phyloP scores from a whole-genome alignment of 2,113 vertebrate genomes.

The Cygnus buccinator region DNA sequence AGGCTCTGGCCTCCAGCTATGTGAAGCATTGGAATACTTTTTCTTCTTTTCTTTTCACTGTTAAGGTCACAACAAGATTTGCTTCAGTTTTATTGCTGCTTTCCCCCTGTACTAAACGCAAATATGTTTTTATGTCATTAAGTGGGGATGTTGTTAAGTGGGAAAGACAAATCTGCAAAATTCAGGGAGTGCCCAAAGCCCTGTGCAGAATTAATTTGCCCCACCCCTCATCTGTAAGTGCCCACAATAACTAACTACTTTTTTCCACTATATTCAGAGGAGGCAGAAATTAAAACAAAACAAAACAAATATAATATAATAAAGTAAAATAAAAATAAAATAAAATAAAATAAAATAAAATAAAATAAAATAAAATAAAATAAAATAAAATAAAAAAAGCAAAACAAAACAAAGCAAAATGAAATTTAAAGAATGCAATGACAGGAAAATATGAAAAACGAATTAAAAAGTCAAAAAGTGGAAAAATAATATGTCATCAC shows the following conservation, averaged over 20 bases:
- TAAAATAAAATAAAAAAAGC: background rate
- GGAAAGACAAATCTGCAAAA: slow-evolving; percentile 35
- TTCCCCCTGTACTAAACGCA: slow-evolving; percentile 22
- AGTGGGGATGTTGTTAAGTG: slow-evolving; percentile 27
- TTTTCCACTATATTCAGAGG: background rate
- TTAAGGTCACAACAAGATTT: slow-evolving; percentile 9
- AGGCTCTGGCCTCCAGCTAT: slow-evolving; percentile 2
- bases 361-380: too few relatives aligned
- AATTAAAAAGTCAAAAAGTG: slow-evolving; percentile 9
- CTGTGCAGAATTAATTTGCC: slow-evolving; percentile 8
- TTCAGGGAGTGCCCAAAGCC: background rate
- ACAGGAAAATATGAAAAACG: slow-evolving; percentile 14
- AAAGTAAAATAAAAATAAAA: too few relatives aligned
- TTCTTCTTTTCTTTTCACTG: background rate
- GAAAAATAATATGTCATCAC: slow-evolving; percentile 4
- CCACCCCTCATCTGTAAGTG: background rate
- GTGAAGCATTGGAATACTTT: background rate
- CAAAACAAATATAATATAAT: background rate
- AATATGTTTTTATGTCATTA: slow-evolving; percentile 28
- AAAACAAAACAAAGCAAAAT: background rate
- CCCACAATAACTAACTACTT: background rate
- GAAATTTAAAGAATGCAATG: background rate
- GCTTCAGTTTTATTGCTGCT: background rate
- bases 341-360: too few relatives aligned
- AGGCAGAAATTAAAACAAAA: background rate